These are phyloP conservation scores for Pipa parva DNA, from an alignment of 2,113 vertebrate genomes.

Conservation along the genomic window DNA sequence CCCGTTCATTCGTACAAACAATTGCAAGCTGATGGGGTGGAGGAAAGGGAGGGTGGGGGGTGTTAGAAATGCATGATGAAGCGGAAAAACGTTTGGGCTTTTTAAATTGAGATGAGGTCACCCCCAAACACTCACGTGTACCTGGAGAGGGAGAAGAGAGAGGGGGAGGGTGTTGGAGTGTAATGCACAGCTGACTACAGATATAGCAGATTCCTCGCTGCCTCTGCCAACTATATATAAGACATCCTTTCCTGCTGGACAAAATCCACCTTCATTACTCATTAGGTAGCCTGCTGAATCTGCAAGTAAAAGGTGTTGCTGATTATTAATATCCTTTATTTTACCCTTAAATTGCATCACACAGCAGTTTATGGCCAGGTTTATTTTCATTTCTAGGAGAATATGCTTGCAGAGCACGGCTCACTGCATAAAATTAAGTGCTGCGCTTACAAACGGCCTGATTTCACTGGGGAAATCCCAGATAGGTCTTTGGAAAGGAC, in stretches of 20 bases:
- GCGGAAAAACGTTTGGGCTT: constrained; percentile 52
- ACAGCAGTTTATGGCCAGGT: constrained; percentile 21
- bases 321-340: constrained; percentile 47
- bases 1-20: constrained; percentile 58
- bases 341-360: constrained; percentile 24
- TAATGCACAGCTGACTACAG: constrained; percentile 51
- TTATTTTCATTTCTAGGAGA: constrained; percentile 24
- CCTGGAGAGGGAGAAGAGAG: constrained; percentile 41
- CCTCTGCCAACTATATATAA: constrained; percentile 29
- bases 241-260: constrained; percentile 11
- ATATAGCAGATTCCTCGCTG: constrained; percentile 43
- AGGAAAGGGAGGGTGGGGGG: background rate
- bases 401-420: constrained; percentile 15
- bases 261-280: constrained; percentile 47
- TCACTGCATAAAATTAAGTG: constrained; percentile 16
- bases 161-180: constrained; percentile 35
- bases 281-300: constrained; percentile 49
- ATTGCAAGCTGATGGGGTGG: constrained; percentile 47
- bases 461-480: constrained; percentile 6
- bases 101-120: constrained; percentile 59
- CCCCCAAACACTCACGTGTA: constrained; percentile 47
- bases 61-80: constrained; percentile 51
- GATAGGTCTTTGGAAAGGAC: background rate
- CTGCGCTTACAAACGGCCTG: background rate
- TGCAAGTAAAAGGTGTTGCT: constrained; percentile 47